Percentiles rank a stretch among this genome's conserved stretches.
These are phyloP conservation scores for Oscheius sp. DNA, from an alignment of 2,888 invertebrate species.

Conservation along the genomic window DNA sequence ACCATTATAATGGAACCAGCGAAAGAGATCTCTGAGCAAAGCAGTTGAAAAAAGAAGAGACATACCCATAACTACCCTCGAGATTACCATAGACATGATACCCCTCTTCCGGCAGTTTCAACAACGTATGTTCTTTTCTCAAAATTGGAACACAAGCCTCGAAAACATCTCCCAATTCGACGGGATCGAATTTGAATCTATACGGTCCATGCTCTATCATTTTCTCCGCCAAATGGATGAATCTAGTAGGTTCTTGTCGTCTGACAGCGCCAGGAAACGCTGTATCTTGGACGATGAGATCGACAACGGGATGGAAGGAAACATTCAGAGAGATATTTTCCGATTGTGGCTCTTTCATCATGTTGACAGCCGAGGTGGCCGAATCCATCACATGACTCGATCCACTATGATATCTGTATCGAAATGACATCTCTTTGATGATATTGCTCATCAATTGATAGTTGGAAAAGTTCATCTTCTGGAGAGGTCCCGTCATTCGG, in stretches of 20 bases:
- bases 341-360: background rate
- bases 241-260: background rate
- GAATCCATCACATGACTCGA: too few relatives aligned
- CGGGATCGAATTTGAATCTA: conserved; percentile 8
- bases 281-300: background rate
- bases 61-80: conserved; percentile 12
- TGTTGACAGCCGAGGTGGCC: background rate
- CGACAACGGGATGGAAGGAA: background rate
- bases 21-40: background rate
- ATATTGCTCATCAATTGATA: too few relatives aligned
- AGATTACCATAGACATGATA: conserved; percentile 3
- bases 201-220: conserved; percentile 25
- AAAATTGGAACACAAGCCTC: background rate
- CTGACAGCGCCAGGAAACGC: background rate
- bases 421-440: too few relatives aligned
- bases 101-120: background rate
- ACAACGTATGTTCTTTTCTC: background rate
- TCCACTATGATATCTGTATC: too few relatives aligned
- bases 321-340: too few relatives aligned
- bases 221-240: background rate
- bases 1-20: conserved; percentile 18
- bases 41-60: background rate
- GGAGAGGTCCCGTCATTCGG: too few relatives aligned
- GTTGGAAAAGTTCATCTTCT: too few relatives aligned
- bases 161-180: conserved; percentile 20